Evolutionary conservation across 2,113 vertebrate genomes (phyloP), one percentile per base, ranked within the genome.

Genomic region (Paramisgurnus dabryanus): DNA sequence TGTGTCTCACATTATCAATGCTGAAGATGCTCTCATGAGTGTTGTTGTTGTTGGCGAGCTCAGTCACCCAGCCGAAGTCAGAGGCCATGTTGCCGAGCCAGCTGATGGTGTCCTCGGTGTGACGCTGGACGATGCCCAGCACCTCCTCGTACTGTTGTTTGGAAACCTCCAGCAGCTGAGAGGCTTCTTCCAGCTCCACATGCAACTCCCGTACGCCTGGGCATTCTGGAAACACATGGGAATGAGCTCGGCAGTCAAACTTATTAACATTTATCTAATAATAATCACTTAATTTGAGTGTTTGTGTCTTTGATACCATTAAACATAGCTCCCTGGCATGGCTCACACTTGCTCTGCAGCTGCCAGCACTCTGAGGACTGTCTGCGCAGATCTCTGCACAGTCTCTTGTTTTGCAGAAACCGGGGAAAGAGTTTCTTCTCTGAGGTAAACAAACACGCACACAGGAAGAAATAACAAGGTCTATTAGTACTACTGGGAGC

Each of bases 51-150:
- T 50, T 89, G 73, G 86, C 91, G 67, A 94, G 85, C 76, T 93
- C 92, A 5, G 93, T 90, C 87, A 98, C 95, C 96, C 96, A 98
- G 78, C 92, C 92, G 81, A 95, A 97, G 11, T 93, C 88, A 4
- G 93, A 81, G 0, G 91, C 94, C 95, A 96, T 96, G 90, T 89
- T 91, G 84, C 88, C 89, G 80, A 97, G 83, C 90, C 95, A 89
- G 85, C 83, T 87, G 5, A 89, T 78, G 0, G 94, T 96, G 61
- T 97, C 94, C n/a, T 95, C 93, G 0, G 95, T 89, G 80, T 98
- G 96, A 47, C 70, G 93, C 76, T 90, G 92, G 65, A 94, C 91
- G 49, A 97, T 92, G 45, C 92, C 92, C 82, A 95, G 85, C 74
- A 96, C 89, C 89, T 96, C 95, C 3, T 94, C 75, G 0, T 95